phyloP scores from a whole-genome alignment of 2,888 invertebrate genomes.

The Lepidonotus clava region DNA sequence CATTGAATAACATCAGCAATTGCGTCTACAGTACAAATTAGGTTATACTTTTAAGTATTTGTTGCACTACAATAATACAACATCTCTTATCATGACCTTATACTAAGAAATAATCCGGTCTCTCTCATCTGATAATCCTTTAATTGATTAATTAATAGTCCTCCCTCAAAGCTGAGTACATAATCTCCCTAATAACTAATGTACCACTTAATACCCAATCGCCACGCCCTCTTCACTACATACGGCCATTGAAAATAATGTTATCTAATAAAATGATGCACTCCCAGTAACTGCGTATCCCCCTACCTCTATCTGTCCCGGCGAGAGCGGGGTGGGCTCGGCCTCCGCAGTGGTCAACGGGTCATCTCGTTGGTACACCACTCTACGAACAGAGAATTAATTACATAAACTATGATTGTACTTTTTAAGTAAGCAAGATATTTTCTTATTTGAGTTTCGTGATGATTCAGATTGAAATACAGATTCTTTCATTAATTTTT shows the following conservation, averaged over 20 bases:
- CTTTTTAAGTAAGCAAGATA: too few relatives aligned
- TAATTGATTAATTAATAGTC: too few relatives aligned
- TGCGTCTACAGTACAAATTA: too few relatives aligned
- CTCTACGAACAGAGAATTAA: constrained; percentile 82
- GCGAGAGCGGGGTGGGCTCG: neutral
- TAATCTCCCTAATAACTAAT: too few relatives aligned
- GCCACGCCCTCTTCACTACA: neutral
- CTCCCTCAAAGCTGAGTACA: too few relatives aligned
- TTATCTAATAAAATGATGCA: too few relatives aligned
- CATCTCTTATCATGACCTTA: too few relatives aligned
- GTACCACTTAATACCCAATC: neutral
- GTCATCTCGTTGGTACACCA: constrained; percentile 91
- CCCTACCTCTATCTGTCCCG: constrained; percentile 26
- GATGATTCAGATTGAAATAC: neutral
- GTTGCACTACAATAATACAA: too few relatives aligned
- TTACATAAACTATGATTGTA: constrained; percentile 32
- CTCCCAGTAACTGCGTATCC: neutral
- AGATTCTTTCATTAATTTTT: neutral
- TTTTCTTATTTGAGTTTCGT: neutral
- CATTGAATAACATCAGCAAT: too few relatives aligned
- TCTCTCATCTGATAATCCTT: too few relatives aligned
- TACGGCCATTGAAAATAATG: neutral
- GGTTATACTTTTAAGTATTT: too few relatives aligned
- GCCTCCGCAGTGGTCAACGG: constrained; percentile 51
- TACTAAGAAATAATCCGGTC: too few relatives aligned